Percentiles rank a stretch among this genome's conserved stretches.
Conservation (phyloP, 2,113 vertebrate species). For the human region DNA sequence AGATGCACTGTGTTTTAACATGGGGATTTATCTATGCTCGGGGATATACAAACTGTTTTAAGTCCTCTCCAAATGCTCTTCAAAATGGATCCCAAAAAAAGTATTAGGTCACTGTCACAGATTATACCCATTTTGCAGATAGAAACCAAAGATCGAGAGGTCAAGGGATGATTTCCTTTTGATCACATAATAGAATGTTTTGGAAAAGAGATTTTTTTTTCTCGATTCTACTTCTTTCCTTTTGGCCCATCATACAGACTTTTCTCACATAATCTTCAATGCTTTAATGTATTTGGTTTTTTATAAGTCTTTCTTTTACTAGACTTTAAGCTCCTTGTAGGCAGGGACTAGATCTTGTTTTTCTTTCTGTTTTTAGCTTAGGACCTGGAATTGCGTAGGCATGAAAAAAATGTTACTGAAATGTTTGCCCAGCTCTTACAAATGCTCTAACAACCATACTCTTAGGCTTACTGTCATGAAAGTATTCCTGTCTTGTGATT, state of each 20-base stretch:
- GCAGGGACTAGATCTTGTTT: not conserved
- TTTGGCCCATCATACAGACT: not conserved
- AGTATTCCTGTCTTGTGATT: not conserved
- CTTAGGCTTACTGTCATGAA: not conserved
- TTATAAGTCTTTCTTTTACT: not conserved
- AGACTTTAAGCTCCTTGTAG: not conserved
- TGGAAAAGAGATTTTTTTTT: not conserved
- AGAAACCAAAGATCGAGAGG: not conserved
- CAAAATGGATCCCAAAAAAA: not conserved
- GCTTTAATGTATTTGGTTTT: not conserved
- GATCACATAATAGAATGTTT: not conserved
- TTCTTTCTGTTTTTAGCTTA: not conserved
- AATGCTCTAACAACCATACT: not conserved
- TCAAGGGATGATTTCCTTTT: not conserved
- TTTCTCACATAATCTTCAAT: not conserved
- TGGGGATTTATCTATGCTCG: not conserved
- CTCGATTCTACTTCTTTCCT: not conserved
- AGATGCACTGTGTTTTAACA: not conserved
- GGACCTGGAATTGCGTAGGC: not conserved
- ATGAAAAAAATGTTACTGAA: not conserved
- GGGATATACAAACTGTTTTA: not conserved
- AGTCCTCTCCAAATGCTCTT: not conserved
- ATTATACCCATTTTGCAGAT: not conserved
- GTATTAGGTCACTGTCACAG: not conserved
- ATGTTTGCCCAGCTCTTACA: not conserved